A percentile compares a stretch with the other conserved stretches of the same genome.
These are phyloP conservation scores for Herminia tarsipennalis DNA, from an alignment of 2,888 invertebrate genomes.

Conservation along the genomic window DNA sequence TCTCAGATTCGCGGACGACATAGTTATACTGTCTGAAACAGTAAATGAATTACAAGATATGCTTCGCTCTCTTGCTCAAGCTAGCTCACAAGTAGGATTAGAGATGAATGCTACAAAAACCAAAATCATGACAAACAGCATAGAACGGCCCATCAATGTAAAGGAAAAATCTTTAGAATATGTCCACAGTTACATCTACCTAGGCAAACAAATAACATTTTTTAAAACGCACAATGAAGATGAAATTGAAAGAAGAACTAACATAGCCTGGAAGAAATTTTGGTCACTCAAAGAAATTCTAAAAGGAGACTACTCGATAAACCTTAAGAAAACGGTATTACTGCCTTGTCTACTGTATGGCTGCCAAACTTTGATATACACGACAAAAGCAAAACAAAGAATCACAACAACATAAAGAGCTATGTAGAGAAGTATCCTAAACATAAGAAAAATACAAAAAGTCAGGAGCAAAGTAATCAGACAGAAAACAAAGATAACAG, in stretches of 20 bases:
- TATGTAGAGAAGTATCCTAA: not conserved
- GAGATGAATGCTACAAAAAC: conserved; percentile 5
- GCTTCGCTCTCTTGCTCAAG: not conserved
- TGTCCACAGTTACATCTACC: conserved; percentile 1
- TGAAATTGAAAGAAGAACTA: not conserved
- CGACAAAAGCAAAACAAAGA: not conserved
- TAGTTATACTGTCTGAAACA: not conserved
- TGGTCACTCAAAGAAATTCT: conserved; percentile 3
- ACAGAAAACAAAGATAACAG: too few relatives aligned
- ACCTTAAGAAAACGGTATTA: not conserved
- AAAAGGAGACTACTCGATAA: not conserved
- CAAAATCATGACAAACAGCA: conserved; percentile 7
- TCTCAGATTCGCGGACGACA: conserved; percentile 5
- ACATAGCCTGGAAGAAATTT: conserved; percentile 3
- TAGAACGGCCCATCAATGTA: not conserved
- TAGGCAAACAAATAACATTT: conserved; percentile 7
- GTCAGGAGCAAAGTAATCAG: too few relatives aligned
- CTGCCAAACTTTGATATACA: conserved; percentile 1
- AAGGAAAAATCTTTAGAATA: not conserved
- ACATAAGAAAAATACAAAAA: too few relatives aligned
- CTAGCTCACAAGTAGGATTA: not conserved
- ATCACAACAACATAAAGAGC: conserved; percentile 2
- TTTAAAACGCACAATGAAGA: not conserved
- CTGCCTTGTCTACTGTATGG: not conserved
- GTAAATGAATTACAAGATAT: not conserved